Base-by-base conservation (phyloP, 2,113 vertebrate genomes). In the Martes martes region DNA sequence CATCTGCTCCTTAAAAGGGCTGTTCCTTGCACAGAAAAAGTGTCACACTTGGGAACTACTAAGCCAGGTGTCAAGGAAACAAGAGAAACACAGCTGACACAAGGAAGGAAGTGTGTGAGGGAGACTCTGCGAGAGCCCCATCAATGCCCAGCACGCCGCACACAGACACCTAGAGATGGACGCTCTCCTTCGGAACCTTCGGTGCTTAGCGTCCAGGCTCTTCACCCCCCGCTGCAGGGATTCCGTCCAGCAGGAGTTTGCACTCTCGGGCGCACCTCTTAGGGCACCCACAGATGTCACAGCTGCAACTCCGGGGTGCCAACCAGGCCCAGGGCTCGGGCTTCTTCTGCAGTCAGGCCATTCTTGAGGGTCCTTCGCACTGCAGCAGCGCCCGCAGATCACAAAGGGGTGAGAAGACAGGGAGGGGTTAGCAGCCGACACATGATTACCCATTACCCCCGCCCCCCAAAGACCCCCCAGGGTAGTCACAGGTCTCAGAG, bases 341-440 rank as follows among this genome's bases (percentile, higher is more conserved):
- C 99, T 99, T 99, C 99, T 98, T 99, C 99, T 36, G 99, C 98
- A 19, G 99, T 99, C 98, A 99, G 98, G 94, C 99, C 99, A 0
- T 98, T 99, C 99, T 99, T 99, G 98, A 99, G 99, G 88, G 99
- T 99, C 98, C 99, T 99, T 95, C 99, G 99, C 98, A 99, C 99
- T 99, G 98, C 47, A 52, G 7, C 65, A 79, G 69, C 42, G 52
- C 2, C 74, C 45, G n/a, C 69, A 94, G 94, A 88, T 84, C 93
- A 96, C 16, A 91, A 42, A 55, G 57, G 26, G 31, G 94, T 55
- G 78, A 88, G 87, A 79, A 61, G 78, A 98, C 91, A 97, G 96
- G 33, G 69, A 89, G 67, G 39, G 50, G 61, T 98, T 97, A 98
- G 85, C 63, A 97, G 45, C 0, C 0, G 36, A 87, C 11, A 36